Base-by-base conservation (phyloP, 1,140 invertebrate species). In the Drosophila arizonae region DNA sequence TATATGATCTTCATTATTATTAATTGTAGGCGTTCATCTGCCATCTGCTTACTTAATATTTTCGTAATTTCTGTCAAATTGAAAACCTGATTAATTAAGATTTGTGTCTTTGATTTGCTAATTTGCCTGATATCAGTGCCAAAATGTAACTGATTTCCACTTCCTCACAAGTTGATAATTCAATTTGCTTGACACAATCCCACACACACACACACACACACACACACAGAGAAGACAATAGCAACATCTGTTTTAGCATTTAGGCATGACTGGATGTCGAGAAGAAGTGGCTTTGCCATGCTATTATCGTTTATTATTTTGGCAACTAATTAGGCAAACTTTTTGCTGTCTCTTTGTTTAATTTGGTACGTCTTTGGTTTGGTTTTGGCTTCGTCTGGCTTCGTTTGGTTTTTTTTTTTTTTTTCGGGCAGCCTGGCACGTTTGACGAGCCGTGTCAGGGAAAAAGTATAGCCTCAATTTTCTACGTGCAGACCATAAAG, bases 241-340 rank as follows among this genome's bases (percentile, higher is more conserved):
- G 15, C 13, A 45, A 69, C 54, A 46, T 21, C 36, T 62, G 71
- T 60, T 68, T 60, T 28, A 50, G 41, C 50, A 43, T 61, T 41
- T 50, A 3, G 51, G 28, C 28, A 9, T 30, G 51, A n/a, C 28
- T 13, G 15, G 17, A 55, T 11, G 33, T 36, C 43, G 8, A 21
- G 9, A 9, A 54, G 17, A 43, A 48, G 52, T 63, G 46, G 52
- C 54, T 64, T 76, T 67, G 62, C 62, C 52, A 46, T 76, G 28
- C 46, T 69, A 43, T 62, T 73, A 62, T 62, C 65, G 71, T 64
- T 70, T 72, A 79, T 82, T 72, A 67, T 86, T 86, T 79, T 70
- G 84, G 72, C 50, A 88, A 88, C 84, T 86, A 86, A 86, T 86
- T 86, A 86, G 71, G 76, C 81, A 85, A 79, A 86, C 68, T 86